These are phyloP conservation scores for Caenorhabditis briggsae DNA, from an alignment of 1,140 invertebrate species.

Conservation along the genomic window DNA sequence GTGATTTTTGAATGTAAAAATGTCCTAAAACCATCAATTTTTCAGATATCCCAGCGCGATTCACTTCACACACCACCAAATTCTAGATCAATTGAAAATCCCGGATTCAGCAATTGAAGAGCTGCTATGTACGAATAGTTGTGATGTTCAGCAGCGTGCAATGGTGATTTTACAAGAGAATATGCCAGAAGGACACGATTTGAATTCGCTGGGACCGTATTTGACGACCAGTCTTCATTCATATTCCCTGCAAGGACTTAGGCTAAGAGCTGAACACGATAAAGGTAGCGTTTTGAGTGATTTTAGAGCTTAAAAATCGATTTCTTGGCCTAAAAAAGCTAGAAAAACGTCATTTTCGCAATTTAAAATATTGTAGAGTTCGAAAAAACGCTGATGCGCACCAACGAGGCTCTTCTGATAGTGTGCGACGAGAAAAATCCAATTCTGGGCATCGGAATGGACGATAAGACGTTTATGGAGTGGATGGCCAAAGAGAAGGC, in stretches of 20 bases:
- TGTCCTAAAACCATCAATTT: background rate
- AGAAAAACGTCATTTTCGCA: background rate
- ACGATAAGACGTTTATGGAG: conserved; percentile 72
- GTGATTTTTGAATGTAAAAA: conserved; percentile 59
- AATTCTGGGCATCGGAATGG: conserved; percentile 77
- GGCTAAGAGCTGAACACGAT: conserved; percentile 75
- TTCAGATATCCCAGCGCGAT: conserved; percentile 75
- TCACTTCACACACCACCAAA: conserved; percentile 76
- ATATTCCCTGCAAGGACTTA: conserved; percentile 74
- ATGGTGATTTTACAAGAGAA: conserved; percentile 74
- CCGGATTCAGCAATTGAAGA: conserved; percentile 72
- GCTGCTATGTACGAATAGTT: conserved; percentile 71
- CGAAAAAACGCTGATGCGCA: conserved; percentile 72
- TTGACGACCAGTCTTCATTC: conserved; percentile 68
- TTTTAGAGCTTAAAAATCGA: background rate
- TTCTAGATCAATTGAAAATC: conserved; percentile 69
- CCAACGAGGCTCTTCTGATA: conserved; percentile 73
- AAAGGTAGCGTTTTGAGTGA: conserved; percentile 69
- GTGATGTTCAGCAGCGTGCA: conserved; percentile 68
- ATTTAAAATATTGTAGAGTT: conserved; percentile 66
- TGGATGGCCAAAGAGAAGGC: conserved; percentile 63
- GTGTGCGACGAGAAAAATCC: conserved; percentile 73
- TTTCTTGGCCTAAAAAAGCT: background rate
- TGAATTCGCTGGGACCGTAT: conserved; percentile 72
- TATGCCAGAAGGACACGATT: conserved; percentile 73